A percentile compares a stretch with the other conserved stretches of the same genome.
These are phyloP conservation scores for Cantharis flavilabris DNA, from an alignment of 2,888 invertebrate species.

Conservation along the genomic window DNA sequence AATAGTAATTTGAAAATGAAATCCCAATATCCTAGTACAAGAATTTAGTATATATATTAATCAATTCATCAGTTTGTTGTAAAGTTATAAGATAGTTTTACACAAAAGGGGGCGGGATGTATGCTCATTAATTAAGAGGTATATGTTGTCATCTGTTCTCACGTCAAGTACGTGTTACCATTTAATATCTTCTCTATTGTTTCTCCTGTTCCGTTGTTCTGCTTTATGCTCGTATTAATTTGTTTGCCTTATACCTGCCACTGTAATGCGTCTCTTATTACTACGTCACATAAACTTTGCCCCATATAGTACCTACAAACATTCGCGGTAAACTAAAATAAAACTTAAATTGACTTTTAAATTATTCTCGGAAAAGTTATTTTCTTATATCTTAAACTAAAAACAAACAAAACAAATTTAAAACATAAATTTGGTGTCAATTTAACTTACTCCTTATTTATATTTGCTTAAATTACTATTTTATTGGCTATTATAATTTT, in stretches of 20 bases:
- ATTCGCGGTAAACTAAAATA: not conserved
- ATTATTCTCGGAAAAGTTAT: not conserved
- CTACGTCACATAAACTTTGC: slow-evolving; percentile 1
- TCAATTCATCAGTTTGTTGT: slow-evolving; percentile 28
- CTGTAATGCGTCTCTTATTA: not conserved
- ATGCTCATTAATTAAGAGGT: slow-evolving; percentile 30
- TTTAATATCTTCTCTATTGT: slow-evolving; percentile 31
- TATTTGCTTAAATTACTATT: not conserved
- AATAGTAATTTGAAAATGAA: not conserved
- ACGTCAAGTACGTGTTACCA: slow-evolving; percentile 32
- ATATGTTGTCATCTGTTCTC: slow-evolving; percentile 30
- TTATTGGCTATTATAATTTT: not conserved
- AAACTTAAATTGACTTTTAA: slow-evolving; percentile 5
- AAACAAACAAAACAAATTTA: not conserved
- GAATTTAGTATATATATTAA: slow-evolving; percentile 20
- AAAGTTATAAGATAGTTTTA: slow-evolving; percentile 28
- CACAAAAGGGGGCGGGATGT: slow-evolving; percentile 5
- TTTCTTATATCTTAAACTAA: not conserved
- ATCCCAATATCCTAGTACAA: not conserved
- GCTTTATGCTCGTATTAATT: slow-evolving; percentile 29
- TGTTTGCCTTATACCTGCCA: slow-evolving; percentile 11
- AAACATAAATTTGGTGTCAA: not conserved
- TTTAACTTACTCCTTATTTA: not conserved
- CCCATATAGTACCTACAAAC: not conserved
- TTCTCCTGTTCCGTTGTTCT: slow-evolving; percentile 19